Evolutionary conservation across 2,797 vertebrate species (phyloP), one percentile per base, ranked within the genome.

Genomic region (Poecile montanus): DNA sequence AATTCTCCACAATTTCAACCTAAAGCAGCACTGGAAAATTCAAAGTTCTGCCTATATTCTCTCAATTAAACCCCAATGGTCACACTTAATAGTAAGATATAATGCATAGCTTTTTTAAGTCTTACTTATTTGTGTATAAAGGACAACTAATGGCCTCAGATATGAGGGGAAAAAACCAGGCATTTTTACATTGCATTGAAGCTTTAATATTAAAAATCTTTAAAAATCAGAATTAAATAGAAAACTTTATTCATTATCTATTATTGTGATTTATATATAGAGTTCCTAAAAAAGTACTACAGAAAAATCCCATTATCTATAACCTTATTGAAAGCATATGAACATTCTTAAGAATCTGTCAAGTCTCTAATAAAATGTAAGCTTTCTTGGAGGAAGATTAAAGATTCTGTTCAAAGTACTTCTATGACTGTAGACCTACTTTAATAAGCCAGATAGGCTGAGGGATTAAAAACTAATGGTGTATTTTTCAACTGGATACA

Each of bases 371-470:
- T 42, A 82, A 93, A 86, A 66, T 5, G 34, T 5, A 95, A 61
- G 23, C 21, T 71, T 75, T 91, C 72, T 79, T 93, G 71, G 62
- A 95, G 92, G 53, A 27, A 74, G 71, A 91, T 88, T 89, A 87
- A 89, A 81, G 54, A 76, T 74, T 87, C 73, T 86, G 11, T 50
- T 84, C 30, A 45, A 94, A 92, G n/a, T 57, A 76, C 23, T 79
- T 74, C 27, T 61, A 77, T 21, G 56, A 94, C 65, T 93, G 60
- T 61, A 95, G 72, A 91, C 15, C 21, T 47, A 34, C 71, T 89
- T 84, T 48, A 95, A 85, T 62, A 91, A 88, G 89, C 53, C 12
- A 50, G 38, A 71, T 40, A 88, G 61, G 65, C 23, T 58, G 32
- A 85, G 26, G 25, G 27, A 38, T 63, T 62, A 51, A 66, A 85